These are phyloP conservation scores for Alviniconcha marisindica DNA, from an alignment of 1,140 invertebrate genomes.

Conservation along the genomic window DNA sequence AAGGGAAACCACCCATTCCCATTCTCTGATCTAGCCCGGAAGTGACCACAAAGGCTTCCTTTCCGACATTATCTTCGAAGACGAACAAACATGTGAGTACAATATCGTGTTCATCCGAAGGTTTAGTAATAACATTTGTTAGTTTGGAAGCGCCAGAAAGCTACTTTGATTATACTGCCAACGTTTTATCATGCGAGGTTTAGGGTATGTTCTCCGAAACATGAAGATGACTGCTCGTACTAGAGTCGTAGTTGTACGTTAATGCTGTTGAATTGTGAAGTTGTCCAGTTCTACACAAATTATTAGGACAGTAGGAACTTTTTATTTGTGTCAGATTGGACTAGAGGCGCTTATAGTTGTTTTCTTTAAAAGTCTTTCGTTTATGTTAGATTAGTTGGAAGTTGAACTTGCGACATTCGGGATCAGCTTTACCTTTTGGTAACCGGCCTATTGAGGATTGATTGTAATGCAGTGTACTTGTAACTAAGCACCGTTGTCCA, in stretches of 20 bases:
- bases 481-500: too few relatives aligned
- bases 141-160: not conserved
- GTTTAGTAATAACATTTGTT: not conserved
- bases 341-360: too few relatives aligned
- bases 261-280: not conserved
- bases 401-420: too few relatives aligned
- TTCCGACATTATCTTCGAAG: not conserved
- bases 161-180: not conserved
- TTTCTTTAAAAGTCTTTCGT: too few relatives aligned
- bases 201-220: not conserved
- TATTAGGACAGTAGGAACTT: not conserved
- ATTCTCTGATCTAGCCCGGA: not conserved
- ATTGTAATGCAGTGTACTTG: too few relatives aligned
- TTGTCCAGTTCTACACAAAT: not conserved
- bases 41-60: not conserved
- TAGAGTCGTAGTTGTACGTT: not conserved
- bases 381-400: too few relatives aligned
- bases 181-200: not conserved
- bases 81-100: conserved; percentile 31
- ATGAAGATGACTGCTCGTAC: not conserved
- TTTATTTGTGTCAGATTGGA: too few relatives aligned
- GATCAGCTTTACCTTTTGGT: too few relatives aligned
- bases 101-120: conserved; percentile 13
- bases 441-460: too few relatives aligned
- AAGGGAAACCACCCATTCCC: not conserved